phyloP scores from a whole-genome alignment of 2,113 vertebrate species.

The Sciurus niger region DNA sequence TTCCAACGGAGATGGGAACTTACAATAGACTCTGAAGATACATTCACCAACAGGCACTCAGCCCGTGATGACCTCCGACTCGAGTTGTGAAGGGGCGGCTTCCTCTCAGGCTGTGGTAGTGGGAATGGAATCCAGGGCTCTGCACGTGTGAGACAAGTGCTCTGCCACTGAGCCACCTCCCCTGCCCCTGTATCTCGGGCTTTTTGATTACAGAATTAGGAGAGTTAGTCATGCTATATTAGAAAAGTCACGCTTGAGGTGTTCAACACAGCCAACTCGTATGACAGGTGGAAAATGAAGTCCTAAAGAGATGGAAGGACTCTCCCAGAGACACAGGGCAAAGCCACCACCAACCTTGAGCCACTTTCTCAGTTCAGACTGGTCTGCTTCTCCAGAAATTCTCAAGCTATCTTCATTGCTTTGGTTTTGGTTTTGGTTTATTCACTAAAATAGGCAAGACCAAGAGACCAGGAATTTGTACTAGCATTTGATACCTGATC shows the following conservation, averaged over 20 bases:
- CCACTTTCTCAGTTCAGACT: neutral
- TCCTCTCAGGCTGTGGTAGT: too few relatives aligned
- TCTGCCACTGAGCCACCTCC: too few relatives aligned
- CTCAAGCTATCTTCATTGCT: neutral
- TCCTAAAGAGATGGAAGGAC: neutral
- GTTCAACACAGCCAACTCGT: neutral
- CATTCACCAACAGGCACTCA: neutral
- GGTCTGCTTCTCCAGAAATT: neutral
- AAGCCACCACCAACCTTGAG: neutral
- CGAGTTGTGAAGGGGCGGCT: neutral
- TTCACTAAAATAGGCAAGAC: slow-evolving; percentile 6
- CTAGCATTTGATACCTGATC: neutral
- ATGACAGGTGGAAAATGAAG: neutral
- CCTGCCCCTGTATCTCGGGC: neutral
- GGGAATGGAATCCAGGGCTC: too few relatives aligned
- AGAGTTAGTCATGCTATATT: neutral
- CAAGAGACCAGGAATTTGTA: neutral
- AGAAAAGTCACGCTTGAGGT: neutral
- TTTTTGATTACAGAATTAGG: slow-evolving; percentile 9
- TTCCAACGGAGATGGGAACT: neutral
- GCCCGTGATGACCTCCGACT: neutral
- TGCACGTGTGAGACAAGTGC: too few relatives aligned
- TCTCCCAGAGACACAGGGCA: neutral
- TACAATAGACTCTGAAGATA: slow-evolving; percentile 44
- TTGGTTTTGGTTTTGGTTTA: neutral